A percentile compares a stretch with the other conserved stretches of the same genome.
These are phyloP conservation scores for Brachionus plicatilis DNA, from an alignment of 1,140 invertebrate species.

Conservation along the genomic window DNA sequence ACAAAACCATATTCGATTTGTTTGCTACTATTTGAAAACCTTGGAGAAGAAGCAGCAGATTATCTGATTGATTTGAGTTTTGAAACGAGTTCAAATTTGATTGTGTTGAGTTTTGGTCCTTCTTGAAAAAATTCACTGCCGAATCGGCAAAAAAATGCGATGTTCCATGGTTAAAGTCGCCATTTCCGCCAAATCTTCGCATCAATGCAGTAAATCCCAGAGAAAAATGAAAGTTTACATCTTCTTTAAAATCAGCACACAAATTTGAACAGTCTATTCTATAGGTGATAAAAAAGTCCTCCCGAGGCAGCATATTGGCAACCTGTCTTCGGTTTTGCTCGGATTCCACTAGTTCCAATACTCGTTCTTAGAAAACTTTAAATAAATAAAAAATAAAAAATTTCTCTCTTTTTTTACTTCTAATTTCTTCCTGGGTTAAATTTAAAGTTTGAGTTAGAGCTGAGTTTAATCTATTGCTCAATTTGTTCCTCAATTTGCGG, in stretches of 20 bases:
- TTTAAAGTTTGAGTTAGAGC: conserved; percentile 72
- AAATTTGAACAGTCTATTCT: conserved; percentile 92
- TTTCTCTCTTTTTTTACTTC: conserved; percentile 58
- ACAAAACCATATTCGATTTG: conserved; percentile 6
- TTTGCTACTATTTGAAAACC: conserved; percentile 19
- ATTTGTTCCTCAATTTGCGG: background rate
- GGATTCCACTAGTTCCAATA: conserved; percentile 71
- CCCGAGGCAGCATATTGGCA: conserved; percentile 67
- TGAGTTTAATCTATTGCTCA: background rate
- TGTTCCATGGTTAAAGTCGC: background rate
- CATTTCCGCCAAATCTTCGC: conserved; percentile 43
- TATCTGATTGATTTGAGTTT: background rate
- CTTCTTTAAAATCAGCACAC: conserved; percentile 77
- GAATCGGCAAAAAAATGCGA: background rate
- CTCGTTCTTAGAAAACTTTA: conserved; percentile 52
- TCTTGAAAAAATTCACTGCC: background rate
- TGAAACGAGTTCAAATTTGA: conserved; percentile 15
- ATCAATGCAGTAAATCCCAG: conserved; percentile 52
- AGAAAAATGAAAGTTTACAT: conserved; percentile 51
- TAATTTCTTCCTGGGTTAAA: conserved; percentile 83
- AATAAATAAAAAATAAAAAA: no score
- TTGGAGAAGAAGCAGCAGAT: background rate
- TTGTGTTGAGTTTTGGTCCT: background rate
- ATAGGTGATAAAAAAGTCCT: conserved; percentile 91
- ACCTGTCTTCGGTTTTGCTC: conserved; percentile 63